Evolutionary conservation across 2,888 invertebrate species (phyloP), one percentile per base, ranked within the genome.

Genomic region (Hypena proboscidalis): DNA sequence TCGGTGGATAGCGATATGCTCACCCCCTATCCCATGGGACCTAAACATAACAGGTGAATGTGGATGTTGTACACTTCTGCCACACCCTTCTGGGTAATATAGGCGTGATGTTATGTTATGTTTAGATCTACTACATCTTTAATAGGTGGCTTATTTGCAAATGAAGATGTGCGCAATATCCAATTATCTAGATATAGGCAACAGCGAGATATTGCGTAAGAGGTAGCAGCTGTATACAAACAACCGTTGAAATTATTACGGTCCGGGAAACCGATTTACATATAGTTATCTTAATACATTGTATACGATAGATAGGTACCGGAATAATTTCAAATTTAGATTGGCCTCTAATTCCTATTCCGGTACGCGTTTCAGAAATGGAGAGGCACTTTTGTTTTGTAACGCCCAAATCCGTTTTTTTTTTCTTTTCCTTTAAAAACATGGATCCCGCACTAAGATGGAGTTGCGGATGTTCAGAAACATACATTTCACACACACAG

Each of bases 261-360:
- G 50, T 46, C 36, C 30, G 50, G 45, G 38, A 27, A 39, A 22
- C 13, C 40, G 26, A 62, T 67, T 63, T 63, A 59, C 61, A 62
- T 62, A 62, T 48, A 67, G 59, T 54, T 57, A 44, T 44, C 47
- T 50, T 42, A 58, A 62, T 66, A 62, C 33, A 48, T 61, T 58
- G 54, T 62, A 53, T 50, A 47, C 32, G 37, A 47, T 41, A 49
- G 44, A 41, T 54, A 49, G 44, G 39, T 54, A 48, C 42, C 64
- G 57, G 59, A 58, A 67, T 66, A 57, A 61, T 63, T 63, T 48
- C 35, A 58, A 51, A 67, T 67, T 58, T 50, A 47, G 35, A 58
- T 61, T 43, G 34, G 33, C 17, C 9, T 50, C 42, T 52, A 60
- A 64, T 64, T 51, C 40, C 45, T 43, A 53, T 57, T 42, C 31